Evolutionary conservation across 2,113 vertebrate genomes (phyloP).

Genomic region (Edolisoma coerulescens): DNA sequence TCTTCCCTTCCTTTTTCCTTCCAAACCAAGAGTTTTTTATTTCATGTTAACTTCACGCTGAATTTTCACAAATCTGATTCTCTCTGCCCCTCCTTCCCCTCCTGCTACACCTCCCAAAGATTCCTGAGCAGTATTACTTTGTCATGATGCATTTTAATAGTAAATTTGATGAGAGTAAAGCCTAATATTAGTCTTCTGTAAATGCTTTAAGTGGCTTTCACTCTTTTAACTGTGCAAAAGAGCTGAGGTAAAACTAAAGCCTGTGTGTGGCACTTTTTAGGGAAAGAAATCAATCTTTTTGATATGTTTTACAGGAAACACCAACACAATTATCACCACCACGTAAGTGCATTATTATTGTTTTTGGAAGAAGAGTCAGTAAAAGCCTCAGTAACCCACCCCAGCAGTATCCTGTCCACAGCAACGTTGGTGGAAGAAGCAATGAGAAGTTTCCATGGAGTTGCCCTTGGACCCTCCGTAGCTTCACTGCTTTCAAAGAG

Average conservation of each 20-base stretch:
- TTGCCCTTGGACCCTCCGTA: not conserved
- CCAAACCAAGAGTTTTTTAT: not conserved
- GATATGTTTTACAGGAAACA: not conserved
- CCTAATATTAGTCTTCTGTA: not conserved
- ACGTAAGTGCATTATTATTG: accelerated
- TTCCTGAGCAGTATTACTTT: not conserved
- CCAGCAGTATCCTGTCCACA: slow-evolving; percentile 78
- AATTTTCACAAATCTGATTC: not conserved
- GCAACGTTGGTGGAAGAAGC: slow-evolving; percentile 80
- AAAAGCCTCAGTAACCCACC: slow-evolving; percentile 55
- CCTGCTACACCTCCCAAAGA: not conserved
- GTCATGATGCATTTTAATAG: not conserved
- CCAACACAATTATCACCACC: not conserved
- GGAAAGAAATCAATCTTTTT: not conserved
- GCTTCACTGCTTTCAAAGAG: slow-evolving; percentile 73
- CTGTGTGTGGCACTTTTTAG: accelerated
- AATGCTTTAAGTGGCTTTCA: not conserved
- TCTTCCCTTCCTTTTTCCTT: not conserved
- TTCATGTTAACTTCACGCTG: not conserved
- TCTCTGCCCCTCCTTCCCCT: not conserved
- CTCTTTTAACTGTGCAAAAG: not conserved
- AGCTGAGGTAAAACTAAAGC: not conserved
- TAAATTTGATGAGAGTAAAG: not conserved
- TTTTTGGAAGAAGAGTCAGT: not conserved
- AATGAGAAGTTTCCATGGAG: slow-evolving; percentile 77